Percentiles rank a stretch among this genome's conserved stretches.
These are phyloP conservation scores for Chitala chitala DNA, from an alignment of 2,113 vertebrate genomes.

Conservation along the genomic window DNA sequence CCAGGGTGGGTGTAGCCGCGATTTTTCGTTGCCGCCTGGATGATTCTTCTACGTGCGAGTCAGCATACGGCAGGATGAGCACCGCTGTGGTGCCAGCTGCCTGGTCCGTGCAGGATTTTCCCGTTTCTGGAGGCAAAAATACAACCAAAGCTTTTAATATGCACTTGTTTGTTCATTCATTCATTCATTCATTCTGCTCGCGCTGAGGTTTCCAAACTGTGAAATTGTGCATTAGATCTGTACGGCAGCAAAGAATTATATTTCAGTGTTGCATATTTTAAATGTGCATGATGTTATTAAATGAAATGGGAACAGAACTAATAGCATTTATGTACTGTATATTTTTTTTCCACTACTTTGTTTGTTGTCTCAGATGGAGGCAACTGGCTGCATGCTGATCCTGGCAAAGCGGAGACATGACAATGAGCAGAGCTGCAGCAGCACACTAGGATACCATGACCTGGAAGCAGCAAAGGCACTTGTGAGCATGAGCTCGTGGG, in stretches of 20 bases:
- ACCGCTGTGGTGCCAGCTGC: background rate
- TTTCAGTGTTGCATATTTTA: too few relatives aligned
- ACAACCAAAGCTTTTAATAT: too few relatives aligned
- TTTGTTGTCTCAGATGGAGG: constrained; percentile 60
- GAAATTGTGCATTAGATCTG: too few relatives aligned
- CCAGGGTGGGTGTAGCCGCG: constrained; percentile 38
- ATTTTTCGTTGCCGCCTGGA: constrained; percentile 25
- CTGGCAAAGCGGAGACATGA: constrained; percentile 72
- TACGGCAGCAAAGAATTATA: too few relatives aligned
- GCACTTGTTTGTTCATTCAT: too few relatives aligned
- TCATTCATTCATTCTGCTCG: too few relatives aligned
- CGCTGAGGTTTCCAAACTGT: too few relatives aligned
- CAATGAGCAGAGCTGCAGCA: constrained; percentile 66
- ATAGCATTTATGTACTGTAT: too few relatives aligned
- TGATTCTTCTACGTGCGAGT: constrained; percentile 33
- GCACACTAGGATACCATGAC: constrained; percentile 78
- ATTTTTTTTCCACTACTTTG: too few relatives aligned
- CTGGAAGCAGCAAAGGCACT: constrained; percentile 90
- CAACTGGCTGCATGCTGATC: constrained; percentile 65
- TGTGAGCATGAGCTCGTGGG: constrained; percentile 97
- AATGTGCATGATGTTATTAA: too few relatives aligned
- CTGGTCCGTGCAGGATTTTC: background rate
- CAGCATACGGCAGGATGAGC: constrained; percentile 32
- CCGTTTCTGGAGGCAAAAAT: too few relatives aligned
- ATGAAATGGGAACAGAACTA: too few relatives aligned